Base-by-base conservation (phyloP, 2,888 invertebrate genomes). In the Shargacucullia verbasci region DNA sequence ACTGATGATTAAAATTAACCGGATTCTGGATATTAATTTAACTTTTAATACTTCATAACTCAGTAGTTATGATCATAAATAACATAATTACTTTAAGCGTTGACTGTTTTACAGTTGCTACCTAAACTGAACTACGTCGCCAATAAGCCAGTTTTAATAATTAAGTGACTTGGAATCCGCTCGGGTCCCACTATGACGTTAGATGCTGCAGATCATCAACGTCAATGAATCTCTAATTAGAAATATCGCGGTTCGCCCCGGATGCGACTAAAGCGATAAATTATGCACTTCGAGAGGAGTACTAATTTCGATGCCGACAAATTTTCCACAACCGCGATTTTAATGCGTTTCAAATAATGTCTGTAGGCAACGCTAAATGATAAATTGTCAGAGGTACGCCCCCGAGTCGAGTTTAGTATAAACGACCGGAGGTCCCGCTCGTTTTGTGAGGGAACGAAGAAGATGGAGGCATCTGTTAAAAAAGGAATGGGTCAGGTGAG, bases 311-410 rank as follows among this genome's bases (percentile, higher is more conserved):
- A 91, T 91, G 90, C 93, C 92, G 91, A 92, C 92, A 91, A 92
- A 92, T 92, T 93, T 92, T 91, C 87, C 88, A 91, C 90, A 89
- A 89, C 86, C 89, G 90, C 92, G 89, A 92, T 90, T 92, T 93
- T 93, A 92, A 92, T 92, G 90, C 88, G 93, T 93, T 92, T 91
- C 92, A 91, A 92, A 93, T 92, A 93, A 93, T 93, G 90, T 92
- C 93, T 91, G 92, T 90, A 91, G 93, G 93, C 92, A 88, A 92
- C 91, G 87, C 84, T 92, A 93, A 94, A 93, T 93, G 93, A 94
- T 94, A 92, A 94, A 94, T 94, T 90, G 93, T 89, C 84, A 84
- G 80, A 85, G 92, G 84, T 89, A 93, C 93, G 93, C 93, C 93
- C 88, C 82, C 81, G 77, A 88, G 83, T 84, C 87, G 85, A 86